Evolutionary conservation across 2,797 vertebrate species (phyloP).

Genomic region (Benthosema pterotum): DNA sequence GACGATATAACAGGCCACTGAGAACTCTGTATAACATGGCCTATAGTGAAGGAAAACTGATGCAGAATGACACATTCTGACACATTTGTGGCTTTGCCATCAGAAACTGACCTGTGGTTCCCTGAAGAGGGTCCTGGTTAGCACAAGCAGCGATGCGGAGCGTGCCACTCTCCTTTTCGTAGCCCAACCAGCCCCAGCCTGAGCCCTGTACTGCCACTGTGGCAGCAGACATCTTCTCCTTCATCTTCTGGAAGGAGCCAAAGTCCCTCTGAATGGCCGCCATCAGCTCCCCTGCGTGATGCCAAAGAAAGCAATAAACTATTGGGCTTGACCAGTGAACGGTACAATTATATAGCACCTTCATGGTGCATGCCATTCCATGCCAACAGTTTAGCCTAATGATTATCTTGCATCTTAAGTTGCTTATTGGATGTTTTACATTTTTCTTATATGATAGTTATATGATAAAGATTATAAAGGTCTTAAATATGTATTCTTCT

Average conservation of each 20-base stretch:
- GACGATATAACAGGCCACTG: background rate
- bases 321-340: too few relatives aligned
- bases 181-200: slow-evolving; percentile 98
- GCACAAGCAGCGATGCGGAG: slow-evolving; percentile 88
- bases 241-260: slow-evolving; percentile 92
- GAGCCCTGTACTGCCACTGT: slow-evolving; percentile 95
- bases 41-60: background rate
- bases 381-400: too few relatives aligned
- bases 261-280: slow-evolving; percentile 95
- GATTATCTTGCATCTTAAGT: too few relatives aligned
- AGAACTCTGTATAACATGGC: background rate
- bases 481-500: too few relatives aligned
- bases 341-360: too few relatives aligned
- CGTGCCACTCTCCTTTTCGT: slow-evolving; percentile 85
- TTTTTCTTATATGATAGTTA: too few relatives aligned
- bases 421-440: too few relatives aligned
- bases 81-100: background rate
- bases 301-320: background rate
- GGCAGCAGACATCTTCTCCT: slow-evolving; percentile 90
- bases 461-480: too few relatives aligned
- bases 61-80: background rate
- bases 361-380: too few relatives aligned
- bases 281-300: slow-evolving; percentile 87
- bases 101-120: slow-evolving; percentile 87
- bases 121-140: slow-evolving; percentile 97